Percentiles rank a stretch among this genome's conserved stretches.
Evolutionary conservation across 23 tunicate species (phyloP).

Genomic region (Aplidium turbinatum): DNA sequence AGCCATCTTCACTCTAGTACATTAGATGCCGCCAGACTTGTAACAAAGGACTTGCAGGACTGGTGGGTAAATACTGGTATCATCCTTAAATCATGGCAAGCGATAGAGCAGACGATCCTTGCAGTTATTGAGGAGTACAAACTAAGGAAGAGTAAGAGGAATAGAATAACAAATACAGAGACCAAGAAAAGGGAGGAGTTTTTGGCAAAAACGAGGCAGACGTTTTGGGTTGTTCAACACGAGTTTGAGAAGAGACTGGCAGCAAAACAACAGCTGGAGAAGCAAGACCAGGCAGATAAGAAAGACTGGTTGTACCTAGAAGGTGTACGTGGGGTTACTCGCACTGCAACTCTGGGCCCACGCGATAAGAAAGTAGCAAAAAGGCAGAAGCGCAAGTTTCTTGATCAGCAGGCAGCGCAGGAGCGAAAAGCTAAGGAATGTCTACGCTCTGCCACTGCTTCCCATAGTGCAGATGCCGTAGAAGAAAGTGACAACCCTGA

Average conservation of each 20-base stretch:
- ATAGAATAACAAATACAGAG: background rate
- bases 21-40: background rate
- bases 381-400: background rate
- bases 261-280: background rate
- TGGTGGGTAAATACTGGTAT: conserved; percentile 2
- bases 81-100: conserved; percentile 9
- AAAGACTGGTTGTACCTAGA: conserved; percentile 2
- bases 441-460: no score
- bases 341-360: background rate
- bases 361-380: background rate
- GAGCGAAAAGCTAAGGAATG: no score
- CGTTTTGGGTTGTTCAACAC: no score
- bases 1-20: background rate
- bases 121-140: background rate
- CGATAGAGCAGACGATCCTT: background rate
- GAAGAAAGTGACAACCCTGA: no score
- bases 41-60: background rate
- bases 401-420: background rate
- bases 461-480: no score
- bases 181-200: background rate
- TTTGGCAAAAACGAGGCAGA: background rate
- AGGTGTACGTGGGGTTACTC: background rate
- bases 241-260: background rate
- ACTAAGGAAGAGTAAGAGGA: background rate
- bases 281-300: background rate